Percentiles rank a stretch among this genome's conserved stretches.
These are phyloP conservation scores for Aricia artaxerxes DNA, from an alignment of 2,888 invertebrate species.

Conservation along the genomic window DNA sequence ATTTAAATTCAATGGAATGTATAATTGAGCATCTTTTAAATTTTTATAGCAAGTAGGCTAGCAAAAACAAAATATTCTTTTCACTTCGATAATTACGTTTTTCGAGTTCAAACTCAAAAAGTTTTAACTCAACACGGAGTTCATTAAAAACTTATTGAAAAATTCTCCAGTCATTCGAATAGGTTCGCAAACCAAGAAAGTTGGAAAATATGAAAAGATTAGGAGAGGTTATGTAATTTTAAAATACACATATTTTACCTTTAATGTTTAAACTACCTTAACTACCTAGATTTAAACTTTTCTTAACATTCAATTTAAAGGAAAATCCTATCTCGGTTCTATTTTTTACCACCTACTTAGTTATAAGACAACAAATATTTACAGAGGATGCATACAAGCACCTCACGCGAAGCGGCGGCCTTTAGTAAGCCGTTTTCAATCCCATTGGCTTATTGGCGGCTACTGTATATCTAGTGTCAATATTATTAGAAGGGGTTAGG, in stretches of 20 bases:
- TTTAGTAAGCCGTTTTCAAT: constrained; percentile 8
- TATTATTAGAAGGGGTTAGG: constrained; percentile 17
- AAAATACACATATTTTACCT: not conserved
- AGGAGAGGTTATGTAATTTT: not conserved
- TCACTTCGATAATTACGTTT: constrained; percentile 1
- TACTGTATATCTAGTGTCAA: constrained; percentile 17
- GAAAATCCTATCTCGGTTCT: not conserved
- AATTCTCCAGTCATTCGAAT: constrained; percentile 8
- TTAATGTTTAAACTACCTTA: not conserved
- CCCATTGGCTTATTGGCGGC: constrained; percentile 21
- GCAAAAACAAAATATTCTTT: constrained; percentile 12
- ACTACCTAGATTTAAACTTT: not conserved
- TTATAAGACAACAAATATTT: constrained; percentile 5
- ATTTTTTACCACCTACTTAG: not conserved
- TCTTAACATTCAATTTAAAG: no score
- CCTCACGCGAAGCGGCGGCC: constrained; percentile 11
- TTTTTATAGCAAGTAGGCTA: not conserved
- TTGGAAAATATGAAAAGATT: constrained; percentile 15
- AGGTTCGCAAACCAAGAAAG: constrained; percentile 11
- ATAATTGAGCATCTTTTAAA: not conserved
- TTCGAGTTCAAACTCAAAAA: constrained; percentile 13
- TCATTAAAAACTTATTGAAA: constrained; percentile 29
- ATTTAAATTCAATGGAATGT: not conserved
- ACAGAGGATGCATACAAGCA: constrained; percentile 7
- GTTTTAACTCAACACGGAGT: constrained; percentile 1